Percentiles rank a stretch among this genome's conserved stretches.
phyloP scores from a whole-genome alignment of 2,113 vertebrate species.

The Vulpes lagopus region DNA sequence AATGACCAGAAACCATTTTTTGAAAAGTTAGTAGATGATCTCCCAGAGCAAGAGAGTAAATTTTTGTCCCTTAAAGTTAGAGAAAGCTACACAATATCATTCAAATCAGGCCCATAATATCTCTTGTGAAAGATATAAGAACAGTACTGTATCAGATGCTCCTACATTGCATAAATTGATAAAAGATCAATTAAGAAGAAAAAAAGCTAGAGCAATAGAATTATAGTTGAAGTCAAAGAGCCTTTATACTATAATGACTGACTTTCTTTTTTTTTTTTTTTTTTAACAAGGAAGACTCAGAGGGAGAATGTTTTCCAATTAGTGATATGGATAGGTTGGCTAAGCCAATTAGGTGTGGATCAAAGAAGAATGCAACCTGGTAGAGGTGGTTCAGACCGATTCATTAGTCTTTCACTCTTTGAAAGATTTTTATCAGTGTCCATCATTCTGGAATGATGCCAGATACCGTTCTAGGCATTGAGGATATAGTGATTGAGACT shows the following conservation, averaged over 20 bases:
- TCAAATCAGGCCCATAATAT: neutral
- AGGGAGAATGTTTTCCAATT: neutral
- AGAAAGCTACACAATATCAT: neutral
- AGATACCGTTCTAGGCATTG: neutral
- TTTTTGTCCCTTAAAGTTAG: neutral
- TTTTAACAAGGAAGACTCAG: neutral
- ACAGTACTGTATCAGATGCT: neutral
- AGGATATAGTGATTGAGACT: neutral
- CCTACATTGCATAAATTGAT: neutral
- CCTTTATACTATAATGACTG: neutral
- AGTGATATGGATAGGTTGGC: neutral
- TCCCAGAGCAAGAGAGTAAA: neutral
- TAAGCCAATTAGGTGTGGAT: neutral
- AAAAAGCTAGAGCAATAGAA: neutral
- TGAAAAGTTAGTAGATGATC: neutral
- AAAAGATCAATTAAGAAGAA: neutral
- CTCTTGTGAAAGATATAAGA: neutral
- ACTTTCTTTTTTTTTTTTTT: slow-evolving; percentile 37
- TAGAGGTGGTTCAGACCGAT: neutral
- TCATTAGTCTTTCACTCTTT: neutral
- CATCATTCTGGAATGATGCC: neutral
- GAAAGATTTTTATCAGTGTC: neutral
- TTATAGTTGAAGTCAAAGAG: neutral
- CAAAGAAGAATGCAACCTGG: neutral
- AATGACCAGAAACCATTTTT: neutral